phyloP scores from a whole-genome alignment of 2,888 invertebrate genomes.

The Micropterix aruncella region DNA sequence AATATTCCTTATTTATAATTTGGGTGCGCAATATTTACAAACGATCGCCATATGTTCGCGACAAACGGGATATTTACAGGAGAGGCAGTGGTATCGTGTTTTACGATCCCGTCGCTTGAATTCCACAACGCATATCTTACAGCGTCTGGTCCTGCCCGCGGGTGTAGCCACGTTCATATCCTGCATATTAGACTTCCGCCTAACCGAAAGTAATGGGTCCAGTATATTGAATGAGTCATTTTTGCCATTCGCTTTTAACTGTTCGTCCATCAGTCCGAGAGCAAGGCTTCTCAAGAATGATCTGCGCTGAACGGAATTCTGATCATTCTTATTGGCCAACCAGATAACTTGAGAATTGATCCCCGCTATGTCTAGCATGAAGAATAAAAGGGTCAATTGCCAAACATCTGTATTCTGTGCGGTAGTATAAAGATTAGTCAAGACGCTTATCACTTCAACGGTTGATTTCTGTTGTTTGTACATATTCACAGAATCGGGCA shows the following conservation, averaged over 20 bases:
- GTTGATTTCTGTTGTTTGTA: slow-evolving; percentile 28
- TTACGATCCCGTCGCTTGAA: slow-evolving; percentile 19
- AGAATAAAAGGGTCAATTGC: slow-evolving; percentile 29
- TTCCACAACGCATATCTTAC: slow-evolving; percentile 9
- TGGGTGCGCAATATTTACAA: slow-evolving; percentile 21
- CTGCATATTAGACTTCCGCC: slow-evolving; percentile 7
- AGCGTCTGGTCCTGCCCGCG: slow-evolving; percentile 5
- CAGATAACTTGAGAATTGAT: slow-evolving; percentile 33
- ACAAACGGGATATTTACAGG: slow-evolving; percentile 26
- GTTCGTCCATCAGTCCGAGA: slow-evolving; percentile 20
- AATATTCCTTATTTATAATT: slow-evolving; percentile 6
- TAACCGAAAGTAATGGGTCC: slow-evolving; percentile 8
- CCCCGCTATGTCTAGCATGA: slow-evolving; percentile 28
- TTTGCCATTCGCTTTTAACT: slow-evolving; percentile 6
- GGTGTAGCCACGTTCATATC: neutral
- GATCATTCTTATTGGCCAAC: slow-evolving; percentile 19
- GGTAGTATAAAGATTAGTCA: slow-evolving; percentile 33
- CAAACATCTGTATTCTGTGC: slow-evolving; percentile 31
- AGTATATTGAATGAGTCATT: slow-evolving; percentile 1
- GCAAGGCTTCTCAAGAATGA: slow-evolving; percentile 26
- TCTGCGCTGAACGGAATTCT: slow-evolving; percentile 19
- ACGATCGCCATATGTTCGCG: slow-evolving; percentile 25
- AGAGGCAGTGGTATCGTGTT: slow-evolving; percentile 24
- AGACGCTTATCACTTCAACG: slow-evolving; percentile 27
- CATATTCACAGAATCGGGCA: slow-evolving; percentile 20